Percentiles rank a stretch among this genome's conserved stretches.
Evolutionary conservation across 2,888 invertebrate genomes (phyloP).

Genomic region (Lithosia quadra): DNA sequence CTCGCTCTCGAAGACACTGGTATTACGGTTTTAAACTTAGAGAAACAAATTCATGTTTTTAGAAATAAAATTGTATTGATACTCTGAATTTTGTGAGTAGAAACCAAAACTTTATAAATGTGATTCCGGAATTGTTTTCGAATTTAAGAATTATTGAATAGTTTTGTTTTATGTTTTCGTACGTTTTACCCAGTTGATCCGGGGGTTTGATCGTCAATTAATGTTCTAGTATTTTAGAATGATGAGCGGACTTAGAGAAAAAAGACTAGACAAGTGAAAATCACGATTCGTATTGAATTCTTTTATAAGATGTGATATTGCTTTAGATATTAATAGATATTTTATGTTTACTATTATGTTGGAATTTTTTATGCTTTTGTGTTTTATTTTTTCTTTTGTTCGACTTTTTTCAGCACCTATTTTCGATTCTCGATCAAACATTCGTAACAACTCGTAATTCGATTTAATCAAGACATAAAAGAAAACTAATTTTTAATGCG

Average conservation of each 20-base stretch:
- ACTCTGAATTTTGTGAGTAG: conserved; percentile 81
- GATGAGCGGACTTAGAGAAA: conserved; percentile 47
- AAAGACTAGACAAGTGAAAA: conserved; percentile 46
- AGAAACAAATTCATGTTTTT: conserved; percentile 79
- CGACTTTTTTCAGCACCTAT: conserved; percentile 40
- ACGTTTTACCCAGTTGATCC: conserved; percentile 36
- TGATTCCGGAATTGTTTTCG: conserved; percentile 64
- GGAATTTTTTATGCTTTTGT: conserved; percentile 36
- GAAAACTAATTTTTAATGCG: conserved; percentile 47
- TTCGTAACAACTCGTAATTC: conserved; percentile 44
- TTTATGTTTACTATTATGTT: conserved; percentile 35
- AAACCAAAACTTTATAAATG: conserved; percentile 69
- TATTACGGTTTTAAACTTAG: conserved; percentile 79
- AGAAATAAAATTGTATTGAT: conserved; percentile 79
- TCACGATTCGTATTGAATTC: conserved; percentile 43
- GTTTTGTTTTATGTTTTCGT: conserved; percentile 50
- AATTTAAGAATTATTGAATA: conserved; percentile 49
- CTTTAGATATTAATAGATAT: conserved; percentile 38
- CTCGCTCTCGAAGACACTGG: conserved; percentile 83
- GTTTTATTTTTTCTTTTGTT: conserved; percentile 29
- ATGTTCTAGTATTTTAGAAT: conserved; percentile 27
- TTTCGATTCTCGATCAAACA: conserved; percentile 48
- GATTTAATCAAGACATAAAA: conserved; percentile 23
- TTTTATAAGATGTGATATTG: conserved; percentile 47
- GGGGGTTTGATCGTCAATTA: conserved; percentile 55